Conservation (phyloP, 2,888 invertebrate genomes). For the Dasypolia templi region DNA sequence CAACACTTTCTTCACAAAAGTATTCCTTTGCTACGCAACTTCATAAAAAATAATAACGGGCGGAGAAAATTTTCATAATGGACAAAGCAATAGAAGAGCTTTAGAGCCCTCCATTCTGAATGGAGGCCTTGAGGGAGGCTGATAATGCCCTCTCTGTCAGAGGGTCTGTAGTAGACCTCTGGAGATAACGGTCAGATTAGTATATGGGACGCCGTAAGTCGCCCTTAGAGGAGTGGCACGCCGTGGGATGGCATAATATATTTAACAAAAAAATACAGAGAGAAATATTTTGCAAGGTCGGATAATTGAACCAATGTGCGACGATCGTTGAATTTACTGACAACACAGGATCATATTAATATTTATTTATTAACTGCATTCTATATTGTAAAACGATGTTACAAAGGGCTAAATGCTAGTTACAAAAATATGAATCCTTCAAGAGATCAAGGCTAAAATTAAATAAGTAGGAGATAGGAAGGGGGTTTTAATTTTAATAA, state of each 20-base stretch:
- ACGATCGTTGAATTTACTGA: not conserved
- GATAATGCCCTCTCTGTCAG: slow-evolving; percentile 80
- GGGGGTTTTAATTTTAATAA: no score
- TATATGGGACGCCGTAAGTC: slow-evolving; percentile 61
- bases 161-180: slow-evolving; percentile 69
- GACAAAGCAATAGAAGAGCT: slow-evolving; percentile 66
- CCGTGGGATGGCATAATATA: slow-evolving; percentile 44
- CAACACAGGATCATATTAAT: no score
- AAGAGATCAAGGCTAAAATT: no score
- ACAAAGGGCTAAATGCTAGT: no score
- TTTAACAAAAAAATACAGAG: slow-evolving; percentile 37
- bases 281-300: slow-evolving; percentile 19
- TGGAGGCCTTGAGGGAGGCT: slow-evolving; percentile 74
- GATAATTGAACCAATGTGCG: slow-evolving; percentile 24
- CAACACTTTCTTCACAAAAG: slow-evolving; percentile 63
- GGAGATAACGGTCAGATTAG: slow-evolving; percentile 74
- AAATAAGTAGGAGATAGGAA: no score
- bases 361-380: no score
- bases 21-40: slow-evolving; percentile 47
- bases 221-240: slow-evolving; percentile 58
- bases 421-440: no score
- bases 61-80: slow-evolving; percentile 74
- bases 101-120: slow-evolving; percentile 65
- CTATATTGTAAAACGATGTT: no score
- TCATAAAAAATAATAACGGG: slow-evolving; percentile 66